Evolutionary conservation across 2,888 invertebrate genomes (phyloP), one percentile per base, ranked within the genome.

Genomic region (Prenolepis imparis): DNA sequence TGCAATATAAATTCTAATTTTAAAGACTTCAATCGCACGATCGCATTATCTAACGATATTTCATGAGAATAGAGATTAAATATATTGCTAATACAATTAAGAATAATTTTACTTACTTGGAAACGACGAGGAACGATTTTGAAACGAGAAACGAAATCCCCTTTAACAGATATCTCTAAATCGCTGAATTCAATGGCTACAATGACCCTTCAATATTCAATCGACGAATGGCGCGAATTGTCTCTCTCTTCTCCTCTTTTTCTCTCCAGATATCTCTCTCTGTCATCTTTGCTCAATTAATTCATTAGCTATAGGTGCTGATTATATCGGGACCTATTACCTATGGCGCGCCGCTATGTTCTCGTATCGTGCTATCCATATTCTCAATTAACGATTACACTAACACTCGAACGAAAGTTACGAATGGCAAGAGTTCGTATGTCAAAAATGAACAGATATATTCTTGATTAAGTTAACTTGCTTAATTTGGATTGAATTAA

Each of bases 251-350:
- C 48, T 36, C 52, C 11, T 6, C 18, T 64, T 52, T 48, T 39
- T 28, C 70, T 59, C 72, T 59, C 66, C 64, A 78, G 84, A 81
- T 78, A 44, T 61, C 81, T 24, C 36, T 74, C 66, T 59, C 12
- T n/a, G 57, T 85, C 87, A 82, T 83, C 85, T 87, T 88, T 74
- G 12, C 66, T 83, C 84, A 86, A 90, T 90, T 89, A 90, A 89
- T 90, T 90, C 87, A 88, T 90, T 88, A 89, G 81, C 84, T 85
- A 87, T 86, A 67, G 83, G 75, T 75, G 84, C 78, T 86, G 87
- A 90, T 89, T 90, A 89, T 88, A 80, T 86, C 84, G 83, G 85
- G 85, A 85, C 36, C 36, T 85, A 87, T 88, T 86, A 87, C 66
- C 89, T 73, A 87, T 85, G 82, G 78, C 83, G 78, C 52, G 59